Evolutionary conservation across 2,888 invertebrate species (phyloP).

Genomic region (Sclerodermus sp.): DNA sequence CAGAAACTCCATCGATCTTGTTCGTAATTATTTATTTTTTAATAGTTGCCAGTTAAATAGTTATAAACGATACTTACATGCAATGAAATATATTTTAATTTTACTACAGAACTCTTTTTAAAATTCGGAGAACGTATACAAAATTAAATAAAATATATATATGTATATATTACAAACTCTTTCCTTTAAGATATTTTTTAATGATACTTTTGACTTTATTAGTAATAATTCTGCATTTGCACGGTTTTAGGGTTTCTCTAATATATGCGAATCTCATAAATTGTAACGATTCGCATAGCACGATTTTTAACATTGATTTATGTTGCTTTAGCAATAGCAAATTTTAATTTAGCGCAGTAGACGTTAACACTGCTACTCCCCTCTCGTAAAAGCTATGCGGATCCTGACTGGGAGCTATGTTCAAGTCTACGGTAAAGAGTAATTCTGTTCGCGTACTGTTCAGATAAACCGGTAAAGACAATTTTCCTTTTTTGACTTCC

Average conservation of each 20-base stretch:
- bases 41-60: too few relatives aligned
- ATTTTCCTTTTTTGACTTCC: constrained; percentile 64
- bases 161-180: too few relatives aligned
- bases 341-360: constrained; percentile 80
- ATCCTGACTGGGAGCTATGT: constrained; percentile 87
- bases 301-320: too few relatives aligned
- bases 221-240: too few relatives aligned
- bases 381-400: constrained; percentile 97
- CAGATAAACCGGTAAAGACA: constrained; percentile 94
- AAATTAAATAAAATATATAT: too few relatives aligned
- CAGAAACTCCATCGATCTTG: too few relatives aligned
- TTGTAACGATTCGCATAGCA: too few relatives aligned
- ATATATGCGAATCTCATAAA: too few relatives aligned
- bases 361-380: constrained; percentile 94
- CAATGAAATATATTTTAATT: background rate
- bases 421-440: constrained; percentile 92
- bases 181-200: background rate
- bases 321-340: background rate
- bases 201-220: too few relatives aligned
- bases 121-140: too few relatives aligned
- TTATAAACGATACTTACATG: background rate
- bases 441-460: constrained; percentile 95
- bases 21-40: too few relatives aligned
- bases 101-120: background rate
- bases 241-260: too few relatives aligned